Evolutionary conservation across 2,113 vertebrate genomes (phyloP).

Genomic region (Eleginops maclovinus): DNA sequence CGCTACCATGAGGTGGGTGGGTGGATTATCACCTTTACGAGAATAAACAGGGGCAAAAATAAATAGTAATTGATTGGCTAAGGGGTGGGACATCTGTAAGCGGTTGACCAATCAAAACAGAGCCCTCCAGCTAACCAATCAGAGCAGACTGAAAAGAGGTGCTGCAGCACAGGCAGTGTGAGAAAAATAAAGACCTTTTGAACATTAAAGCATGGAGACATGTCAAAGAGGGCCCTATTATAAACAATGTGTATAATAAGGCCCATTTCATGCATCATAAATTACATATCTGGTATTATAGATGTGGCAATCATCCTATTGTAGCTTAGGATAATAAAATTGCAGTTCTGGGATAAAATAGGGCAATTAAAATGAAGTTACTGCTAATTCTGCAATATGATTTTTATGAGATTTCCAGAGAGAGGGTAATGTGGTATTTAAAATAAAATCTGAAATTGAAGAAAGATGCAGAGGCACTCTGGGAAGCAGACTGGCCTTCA

Average conservation of each 20-base stretch:
- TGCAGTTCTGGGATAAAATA: conserved; percentile 1
- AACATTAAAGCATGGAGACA: too few species aligned
- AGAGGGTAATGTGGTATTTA: conserved; percentile 34
- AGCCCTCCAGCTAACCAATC: too few species aligned
- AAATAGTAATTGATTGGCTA: too few species aligned
- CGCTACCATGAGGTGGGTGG: not conserved
- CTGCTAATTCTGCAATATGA: conserved; percentile 31
- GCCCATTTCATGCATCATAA: not conserved
- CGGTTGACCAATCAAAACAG: too few species aligned
- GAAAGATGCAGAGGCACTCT: conserved; percentile 12
- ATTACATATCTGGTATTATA: not conserved
- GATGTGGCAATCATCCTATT: not conserved
- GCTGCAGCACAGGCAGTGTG: too few species aligned
- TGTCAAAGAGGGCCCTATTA: too few species aligned
- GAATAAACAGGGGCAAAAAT: not conserved
- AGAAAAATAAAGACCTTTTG: too few species aligned
- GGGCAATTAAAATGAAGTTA: conserved; percentile 1
- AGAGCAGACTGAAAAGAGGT: too few species aligned
- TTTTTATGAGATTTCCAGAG: conserved; percentile 55
- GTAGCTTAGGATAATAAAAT: not conserved
- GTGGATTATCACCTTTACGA: conserved; percentile 9
- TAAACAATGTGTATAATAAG: too few species aligned
- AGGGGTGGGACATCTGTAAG: too few species aligned
- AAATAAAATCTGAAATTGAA: conserved; percentile 28
- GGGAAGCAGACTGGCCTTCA: conserved; percentile 22